Base-by-base conservation (phyloP, 23 tunicate genomes). In the Phallusia fumigata region DNA sequence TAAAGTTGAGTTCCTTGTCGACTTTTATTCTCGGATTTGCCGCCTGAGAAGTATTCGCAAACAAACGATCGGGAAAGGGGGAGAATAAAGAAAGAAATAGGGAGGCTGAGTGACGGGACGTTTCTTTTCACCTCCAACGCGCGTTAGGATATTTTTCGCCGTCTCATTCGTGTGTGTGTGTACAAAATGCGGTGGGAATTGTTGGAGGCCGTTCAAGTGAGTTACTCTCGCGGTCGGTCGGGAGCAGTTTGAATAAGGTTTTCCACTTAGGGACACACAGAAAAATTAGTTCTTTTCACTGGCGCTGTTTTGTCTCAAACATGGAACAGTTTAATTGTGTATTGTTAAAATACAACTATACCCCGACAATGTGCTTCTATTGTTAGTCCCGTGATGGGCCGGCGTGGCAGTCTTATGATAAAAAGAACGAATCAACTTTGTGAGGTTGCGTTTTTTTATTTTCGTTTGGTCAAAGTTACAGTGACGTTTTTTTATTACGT, bases 21-120 rank as follows among this genome's bases (percentile, higher is more conserved):
- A 58, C 69, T 58, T 58, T 58, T 58, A 22, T 58, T 58, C 69
- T 58, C 69, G 69, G 69, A 58, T 58, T 58, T 58, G 69, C 69
- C 69, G 69, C 69, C 69, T 5, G 69, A 58, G 28, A 58, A 58
- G 69, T 22, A 58, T 58, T 22, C 11, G 69, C 69, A 58, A 58
- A 58, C 69, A 58, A 58, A 58, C 69, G 26, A 24, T 13, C 28
- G 13, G 16, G 69, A 58, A 24, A 22, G 13, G 28, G 69, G 28
- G 16, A 58, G 69, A 58, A 16, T 6, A 24, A 24, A 58, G 69
- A 58, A 16, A 58, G 16, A 24, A 24, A 21, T 58, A 58, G 47
- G 47, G 47, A 40, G 47, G 5, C 10, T 58, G 26, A 24, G 26
- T 58, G 28, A 58, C 69, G 28, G 69, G 26, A 24, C 69, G 28